Evolutionary conservation across 2,888 invertebrate species (phyloP), one percentile per base, ranked within the genome.

Genomic region (Athalia circularis): DNA sequence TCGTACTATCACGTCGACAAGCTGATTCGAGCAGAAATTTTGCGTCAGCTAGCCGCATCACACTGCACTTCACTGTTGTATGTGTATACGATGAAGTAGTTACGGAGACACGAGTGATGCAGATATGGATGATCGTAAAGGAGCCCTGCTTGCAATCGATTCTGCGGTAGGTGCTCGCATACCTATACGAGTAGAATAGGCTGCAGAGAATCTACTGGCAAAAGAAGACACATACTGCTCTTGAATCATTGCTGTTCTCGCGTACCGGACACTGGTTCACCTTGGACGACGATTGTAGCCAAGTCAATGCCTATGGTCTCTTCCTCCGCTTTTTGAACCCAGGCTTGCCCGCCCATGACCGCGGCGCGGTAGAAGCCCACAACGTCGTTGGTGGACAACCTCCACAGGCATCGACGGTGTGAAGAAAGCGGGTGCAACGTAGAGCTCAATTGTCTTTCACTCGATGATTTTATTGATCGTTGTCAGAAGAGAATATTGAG

Each of bases 251-350:
- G 65, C 77, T 77, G 79, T 62, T 79, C 80, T 77, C 80, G 79
- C 78, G 81, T 78, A 81, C 80, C 81, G 84, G 85, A 82, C 86
- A 88, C 88, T 81, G 88, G 88, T 88, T 88, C 86, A 88, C 88
- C 88, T 88, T 88, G 88, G 86, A 86, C 85, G 84, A 57, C 85
- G 85, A 84, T 85, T 80, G 83, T 82, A 77, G 74, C 54, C 43
- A 75, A 75, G 75, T 72, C 47, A 59, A 72, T 59, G 57, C 72
- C 68, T 15, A n/a, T n/a, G 72, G 8, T 47, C 61, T 7, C 11
- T 11, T 7, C 13, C 70, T 57, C n/a, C 59, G 43, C 50, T 13
- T 13, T 15, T 13, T 59, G 29, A 29, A 29, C 59, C 50, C 77
- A 50, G n/a, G 80, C 62, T 79, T 29, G 29, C 29, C 29, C 29